These are phyloP conservation scores for Lytechinus variegatus DNA, from an alignment of 35 echinoderm and acorn worm species.

Conservation along the genomic window DNA sequence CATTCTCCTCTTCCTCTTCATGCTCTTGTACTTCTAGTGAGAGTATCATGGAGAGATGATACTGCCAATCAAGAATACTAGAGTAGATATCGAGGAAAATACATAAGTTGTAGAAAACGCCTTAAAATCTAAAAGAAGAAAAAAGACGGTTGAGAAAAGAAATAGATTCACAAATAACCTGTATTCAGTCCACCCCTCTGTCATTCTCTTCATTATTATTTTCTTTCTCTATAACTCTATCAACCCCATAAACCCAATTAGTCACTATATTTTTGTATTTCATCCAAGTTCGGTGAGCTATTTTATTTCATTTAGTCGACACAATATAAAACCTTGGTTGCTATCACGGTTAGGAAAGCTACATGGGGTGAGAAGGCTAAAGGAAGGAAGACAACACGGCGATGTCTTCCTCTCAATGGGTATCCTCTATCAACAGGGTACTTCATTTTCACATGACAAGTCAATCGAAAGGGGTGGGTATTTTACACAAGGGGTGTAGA, in stretches of 20 bases:
- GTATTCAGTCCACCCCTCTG: no score
- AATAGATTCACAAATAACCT: no score
- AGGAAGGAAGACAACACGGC: neutral
- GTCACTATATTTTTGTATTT: neutral
- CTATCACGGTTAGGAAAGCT: conserved; percentile 17
- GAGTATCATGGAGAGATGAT: no score
- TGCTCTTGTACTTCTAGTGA: no score
- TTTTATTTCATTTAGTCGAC: neutral
- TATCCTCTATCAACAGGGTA: conserved; percentile 1
- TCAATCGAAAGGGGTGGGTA: neutral
- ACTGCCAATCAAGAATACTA: no score
- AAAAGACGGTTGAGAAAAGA: no score
- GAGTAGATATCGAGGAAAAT: no score
- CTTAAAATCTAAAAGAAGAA: no score
- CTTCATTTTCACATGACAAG: neutral
- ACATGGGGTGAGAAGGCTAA: neutral
- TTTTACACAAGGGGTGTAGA: neutral
- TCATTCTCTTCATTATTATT: no score
- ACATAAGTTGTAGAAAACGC: no score
- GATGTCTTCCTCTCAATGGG: neutral
- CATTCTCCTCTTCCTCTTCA: no score
- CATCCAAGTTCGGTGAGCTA: neutral
- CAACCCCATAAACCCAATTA: neutral
- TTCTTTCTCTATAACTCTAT: no score
- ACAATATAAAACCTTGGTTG: neutral